These are phyloP conservation scores for Ooceraea biroi DNA, from an alignment of 1,140 invertebrate species.

Conservation along the genomic window DNA sequence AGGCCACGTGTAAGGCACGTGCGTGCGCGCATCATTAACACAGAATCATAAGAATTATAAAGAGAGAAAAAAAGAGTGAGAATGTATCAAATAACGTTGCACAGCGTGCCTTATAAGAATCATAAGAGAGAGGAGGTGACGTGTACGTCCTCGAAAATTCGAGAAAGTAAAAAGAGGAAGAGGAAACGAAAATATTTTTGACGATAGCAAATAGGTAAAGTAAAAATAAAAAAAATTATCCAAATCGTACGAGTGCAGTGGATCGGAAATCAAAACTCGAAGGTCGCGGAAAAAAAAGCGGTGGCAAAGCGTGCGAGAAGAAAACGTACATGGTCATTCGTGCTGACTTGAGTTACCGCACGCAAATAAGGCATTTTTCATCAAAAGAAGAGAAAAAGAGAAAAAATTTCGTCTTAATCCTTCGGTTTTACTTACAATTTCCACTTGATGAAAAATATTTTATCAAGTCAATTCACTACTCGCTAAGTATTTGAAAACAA, in stretches of 20 bases:
- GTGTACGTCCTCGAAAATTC: not conserved
- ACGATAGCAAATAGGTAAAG: not conserved
- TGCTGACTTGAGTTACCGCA: conserved; percentile 19
- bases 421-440: not conserved
- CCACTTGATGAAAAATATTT: not conserved
- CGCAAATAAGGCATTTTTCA: conserved; percentile 25
- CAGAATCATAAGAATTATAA: conserved; percentile 34
- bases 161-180: conserved; percentile 56
- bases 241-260: conserved; percentile 40
- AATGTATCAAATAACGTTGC: conserved; percentile 55
- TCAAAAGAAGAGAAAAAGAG: not conserved
- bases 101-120: conserved; percentile 26
- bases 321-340: conserved; percentile 10
- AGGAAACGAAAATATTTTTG: conserved; percentile 44
- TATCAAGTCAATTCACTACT: not conserved
- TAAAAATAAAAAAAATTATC: conserved; percentile 25
- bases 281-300: conserved; percentile 16
- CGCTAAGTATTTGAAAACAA: not conserved
- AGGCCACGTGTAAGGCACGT: conserved; percentile 28
- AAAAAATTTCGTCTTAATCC: not conserved
- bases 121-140: not conserved
- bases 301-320: conserved; percentile 20
- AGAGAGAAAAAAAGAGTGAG: conserved; percentile 8
- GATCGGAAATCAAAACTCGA: conserved; percentile 34
- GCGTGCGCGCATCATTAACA: not conserved